A percentile compares a stretch with the other conserved stretches of the same genome.
Conservation (phyloP, 2,888 invertebrate genomes). For the Tinea trinotella region DNA sequence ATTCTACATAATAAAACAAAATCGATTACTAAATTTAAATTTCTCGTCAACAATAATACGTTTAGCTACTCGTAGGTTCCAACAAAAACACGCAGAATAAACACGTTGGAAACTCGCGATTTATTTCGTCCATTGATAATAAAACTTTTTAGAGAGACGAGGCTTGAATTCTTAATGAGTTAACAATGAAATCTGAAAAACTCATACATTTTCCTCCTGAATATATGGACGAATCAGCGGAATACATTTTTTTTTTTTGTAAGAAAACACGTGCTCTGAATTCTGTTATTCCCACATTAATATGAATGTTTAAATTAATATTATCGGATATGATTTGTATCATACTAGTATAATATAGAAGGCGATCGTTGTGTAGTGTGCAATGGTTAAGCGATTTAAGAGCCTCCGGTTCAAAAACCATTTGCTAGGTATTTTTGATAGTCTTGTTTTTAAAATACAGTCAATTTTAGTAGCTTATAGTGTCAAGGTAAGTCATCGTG, state of each 20-base stretch:
- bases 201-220: not conserved
- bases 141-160: not conserved
- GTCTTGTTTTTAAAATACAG: no score
- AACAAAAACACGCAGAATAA: not conserved
- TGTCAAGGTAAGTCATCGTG: no score
- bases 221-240: not conserved
- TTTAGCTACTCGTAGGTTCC: not conserved
- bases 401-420: no score
- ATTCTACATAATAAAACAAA: no score
- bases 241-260: not conserved
- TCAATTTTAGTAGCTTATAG: no score
- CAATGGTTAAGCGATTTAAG: no score
- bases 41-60: not conserved
- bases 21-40: no score
- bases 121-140: constrained; percentile 5
- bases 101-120: constrained; percentile 1
- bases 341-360: no score
- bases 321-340: no score
- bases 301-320: no score
- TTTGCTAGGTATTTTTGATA: no score
- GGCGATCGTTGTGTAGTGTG: no score
- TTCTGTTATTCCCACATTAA: not conserved
- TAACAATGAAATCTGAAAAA: constrained; percentile 8
- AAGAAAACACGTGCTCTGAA: not conserved
- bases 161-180: constrained; percentile 5